phyloP scores from a whole-genome alignment of 2,888 invertebrate species.

The Acronicta aceris region DNA sequence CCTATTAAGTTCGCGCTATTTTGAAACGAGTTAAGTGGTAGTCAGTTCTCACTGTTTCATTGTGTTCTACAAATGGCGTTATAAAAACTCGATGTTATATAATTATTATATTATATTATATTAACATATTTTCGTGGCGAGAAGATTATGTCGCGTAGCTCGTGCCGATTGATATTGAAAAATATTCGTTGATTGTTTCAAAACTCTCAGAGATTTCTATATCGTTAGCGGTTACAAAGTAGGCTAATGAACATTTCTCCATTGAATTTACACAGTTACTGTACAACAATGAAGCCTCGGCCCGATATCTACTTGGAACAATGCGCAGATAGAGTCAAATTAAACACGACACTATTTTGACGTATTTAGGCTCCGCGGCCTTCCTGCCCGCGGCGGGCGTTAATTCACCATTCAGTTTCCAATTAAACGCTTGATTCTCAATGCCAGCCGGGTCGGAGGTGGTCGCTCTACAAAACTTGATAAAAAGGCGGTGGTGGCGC shows the following conservation, averaged over 20 bases:
- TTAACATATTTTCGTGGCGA: constrained; percentile 63
- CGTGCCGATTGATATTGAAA: constrained; percentile 76
- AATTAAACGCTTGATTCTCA: constrained; percentile 88
- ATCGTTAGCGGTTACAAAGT: constrained; percentile 64
- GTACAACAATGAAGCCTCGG: constrained; percentile 57
- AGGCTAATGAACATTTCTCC: constrained; percentile 70
- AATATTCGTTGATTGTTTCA: constrained; percentile 74
- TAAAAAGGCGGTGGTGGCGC: constrained; percentile 85
- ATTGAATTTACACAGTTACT: constrained; percentile 56
- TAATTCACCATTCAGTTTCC: constrained; percentile 87
- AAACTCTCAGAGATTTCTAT: constrained; percentile 69
- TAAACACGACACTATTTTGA: constrained; percentile 77
- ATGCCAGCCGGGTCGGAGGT: constrained; percentile 86
- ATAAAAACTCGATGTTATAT: constrained; percentile 51
- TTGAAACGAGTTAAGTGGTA: constrained; percentile 42
- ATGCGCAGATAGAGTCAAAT: constrained; percentile 57
- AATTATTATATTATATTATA: no score
- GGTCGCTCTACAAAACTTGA: constrained; percentile 80
- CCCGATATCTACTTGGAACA: constrained; percentile 58
- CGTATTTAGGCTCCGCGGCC: constrained; percentile 82
- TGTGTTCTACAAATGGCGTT: constrained; percentile 50
- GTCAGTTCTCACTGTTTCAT: constrained; percentile 50
- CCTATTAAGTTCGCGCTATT: constrained; percentile 57
- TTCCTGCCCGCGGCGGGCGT: constrained; percentile 80
- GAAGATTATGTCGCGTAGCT: constrained; percentile 69